Evolutionary conservation across 2,888 invertebrate species (phyloP).

Genomic region (Sabellastarte sp.): DNA sequence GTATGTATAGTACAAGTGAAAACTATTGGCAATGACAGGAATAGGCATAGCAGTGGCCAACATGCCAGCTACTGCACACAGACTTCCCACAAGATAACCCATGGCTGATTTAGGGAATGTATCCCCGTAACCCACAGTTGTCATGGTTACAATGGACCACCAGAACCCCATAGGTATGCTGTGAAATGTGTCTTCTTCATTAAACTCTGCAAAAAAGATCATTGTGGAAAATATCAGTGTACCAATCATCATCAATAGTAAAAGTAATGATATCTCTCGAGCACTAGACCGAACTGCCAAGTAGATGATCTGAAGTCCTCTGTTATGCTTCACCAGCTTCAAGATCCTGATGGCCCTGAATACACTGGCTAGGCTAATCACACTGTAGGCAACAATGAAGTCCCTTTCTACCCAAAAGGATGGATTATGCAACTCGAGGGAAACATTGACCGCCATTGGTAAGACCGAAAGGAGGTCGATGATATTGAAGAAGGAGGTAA

Average conservation of each 20-base stretch:
- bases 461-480: constrained; percentile 15
- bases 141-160: constrained; percentile 43
- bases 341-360: constrained; percentile 20
- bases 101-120: constrained; percentile 30
- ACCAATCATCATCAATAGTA: constrained; percentile 21
- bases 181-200: constrained; percentile 22
- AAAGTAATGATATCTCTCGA: constrained; percentile 22
- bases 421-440: not conserved
- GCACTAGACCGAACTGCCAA: constrained; percentile 17
- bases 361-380: constrained; percentile 12
- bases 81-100: constrained; percentile 37
- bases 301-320: constrained; percentile 20
- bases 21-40: constrained; percentile 43
- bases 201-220: constrained; percentile 21
- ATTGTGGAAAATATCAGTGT: constrained; percentile 23
- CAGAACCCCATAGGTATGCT: constrained; percentile 34
- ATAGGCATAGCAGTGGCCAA: constrained; percentile 40
- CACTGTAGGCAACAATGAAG: constrained; percentile 7
- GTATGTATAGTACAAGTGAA: constrained; percentile 34
- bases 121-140: constrained; percentile 45
- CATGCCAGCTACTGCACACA: constrained; percentile 41
- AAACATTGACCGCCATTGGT: constrained; percentile 6
- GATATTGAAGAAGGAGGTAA: constrained; percentile 16
- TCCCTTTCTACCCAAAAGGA: constrained; percentile 8
- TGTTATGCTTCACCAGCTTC: constrained; percentile 21